Conservation (phyloP, 2,113 vertebrate genomes). For the Pedetes capensis region DNA sequence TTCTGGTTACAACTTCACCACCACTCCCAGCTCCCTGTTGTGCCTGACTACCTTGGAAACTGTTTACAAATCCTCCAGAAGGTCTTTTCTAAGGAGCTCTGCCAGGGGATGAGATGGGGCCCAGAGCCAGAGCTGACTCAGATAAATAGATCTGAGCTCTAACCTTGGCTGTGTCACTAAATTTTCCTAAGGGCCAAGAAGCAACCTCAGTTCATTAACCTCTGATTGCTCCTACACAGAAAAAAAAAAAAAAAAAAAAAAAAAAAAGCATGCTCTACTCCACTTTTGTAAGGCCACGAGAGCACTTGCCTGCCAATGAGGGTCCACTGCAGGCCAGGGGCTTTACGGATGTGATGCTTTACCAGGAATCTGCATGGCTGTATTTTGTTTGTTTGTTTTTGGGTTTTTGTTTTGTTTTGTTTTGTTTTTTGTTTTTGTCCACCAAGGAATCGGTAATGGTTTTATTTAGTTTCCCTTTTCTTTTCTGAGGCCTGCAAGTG, state of each 20-base stretch:
- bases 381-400: too few species aligned
- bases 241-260: not conserved
- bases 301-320: not conserved
- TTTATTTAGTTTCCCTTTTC: not conserved
- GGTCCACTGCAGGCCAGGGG: too few species aligned
- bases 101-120: not conserved
- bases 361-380: not conserved
- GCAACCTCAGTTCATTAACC: not conserved
- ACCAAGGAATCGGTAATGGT: not conserved
- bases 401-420: too few species aligned
- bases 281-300: not conserved
- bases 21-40: not conserved
- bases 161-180: not conserved
- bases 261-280: not conserved
- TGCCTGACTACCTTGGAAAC: not conserved
- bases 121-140: not conserved
- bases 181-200: not conserved
- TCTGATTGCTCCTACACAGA: not conserved
- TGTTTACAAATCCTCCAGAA: not conserved
- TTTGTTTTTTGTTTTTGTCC: not conserved
- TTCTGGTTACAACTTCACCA: not conserved
- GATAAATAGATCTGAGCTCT: not conserved
- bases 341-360: not conserved
- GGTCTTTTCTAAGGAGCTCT: not conserved
- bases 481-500: not conserved